Evolutionary conservation across 1,140 invertebrate genomes (phyloP).

Genomic region (Doryteuthis pealeii): DNA sequence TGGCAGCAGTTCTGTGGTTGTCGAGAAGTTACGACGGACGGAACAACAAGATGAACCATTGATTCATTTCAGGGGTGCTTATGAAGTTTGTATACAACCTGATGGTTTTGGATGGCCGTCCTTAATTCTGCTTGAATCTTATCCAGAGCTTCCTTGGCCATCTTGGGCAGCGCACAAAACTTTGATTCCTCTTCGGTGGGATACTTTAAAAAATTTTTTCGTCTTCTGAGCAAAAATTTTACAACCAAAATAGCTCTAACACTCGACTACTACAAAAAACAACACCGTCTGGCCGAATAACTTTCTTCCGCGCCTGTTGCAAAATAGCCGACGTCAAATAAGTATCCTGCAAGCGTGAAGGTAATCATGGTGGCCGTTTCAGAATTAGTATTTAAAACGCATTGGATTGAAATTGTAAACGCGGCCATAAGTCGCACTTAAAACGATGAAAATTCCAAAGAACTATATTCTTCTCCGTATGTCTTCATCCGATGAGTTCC

Average conservation of each 20-base stretch:
- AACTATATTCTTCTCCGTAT: background rate
- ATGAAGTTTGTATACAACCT: slow-evolving; percentile 47
- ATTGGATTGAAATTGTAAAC: background rate
- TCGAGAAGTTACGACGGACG: background rate
- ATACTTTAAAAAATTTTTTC: slow-evolving; percentile 1
- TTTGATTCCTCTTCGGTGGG: slow-evolving; percentile 11
- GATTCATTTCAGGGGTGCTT: background rate
- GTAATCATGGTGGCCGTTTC: background rate
- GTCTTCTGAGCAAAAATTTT: slow-evolving; percentile 1
- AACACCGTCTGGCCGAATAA: background rate
- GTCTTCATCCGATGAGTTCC: slow-evolving; percentile 2
- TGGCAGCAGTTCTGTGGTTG: no score
- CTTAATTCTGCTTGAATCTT: slow-evolving; percentile 54
- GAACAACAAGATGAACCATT: background rate
- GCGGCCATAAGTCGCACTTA: background rate
- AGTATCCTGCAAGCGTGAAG: background rate
- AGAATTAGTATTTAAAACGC: background rate
- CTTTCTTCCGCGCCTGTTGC: slow-evolving; percentile 10
- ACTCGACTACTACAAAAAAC: slow-evolving; percentile 3
- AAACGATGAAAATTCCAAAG: background rate
- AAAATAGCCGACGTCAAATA: background rate
- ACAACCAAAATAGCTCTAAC: slow-evolving; percentile 2
- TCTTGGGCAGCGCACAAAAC: slow-evolving; percentile 19
- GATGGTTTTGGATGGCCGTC: slow-evolving; percentile 58
- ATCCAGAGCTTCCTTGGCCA: slow-evolving; percentile 48